Base-by-base conservation (phyloP, 2,797 vertebrate genomes). In the Pipistrellus kuhlii region DNA sequence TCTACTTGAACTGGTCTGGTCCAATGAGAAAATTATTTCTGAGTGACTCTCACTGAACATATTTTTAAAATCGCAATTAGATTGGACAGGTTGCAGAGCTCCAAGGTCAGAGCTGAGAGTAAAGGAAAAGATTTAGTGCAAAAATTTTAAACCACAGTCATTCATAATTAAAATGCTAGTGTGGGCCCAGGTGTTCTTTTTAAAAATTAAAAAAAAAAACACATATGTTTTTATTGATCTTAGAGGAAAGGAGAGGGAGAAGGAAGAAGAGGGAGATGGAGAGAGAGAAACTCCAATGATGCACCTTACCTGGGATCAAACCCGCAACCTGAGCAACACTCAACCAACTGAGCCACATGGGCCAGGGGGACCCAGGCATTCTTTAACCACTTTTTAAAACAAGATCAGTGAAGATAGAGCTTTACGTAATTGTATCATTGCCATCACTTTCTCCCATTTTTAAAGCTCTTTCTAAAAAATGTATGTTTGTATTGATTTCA, bases 21-120 rank as follows among this genome's bases (percentile, higher is more conserved):
- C 66, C 71, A 91, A 48, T 76, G 62, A 92, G 48, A 90, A 95
- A 94, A 85, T 83, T 90, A 85, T 27, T 91, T 95, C 92, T 88
- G 51, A 93, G 53, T 81, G 53, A 18, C 55, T 93, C 20, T 84
- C 38, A 95, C 46, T 68, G 69, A 95, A 88, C 48, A 75, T n/a
- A 91, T 62, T 68, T 77, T 75, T 18, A 30, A 95, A 89, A 91
- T 25, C n/a, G 1, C 48, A 93, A 46, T 90, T 94, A 86, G 62
- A 77, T 62, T 76, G 30, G 4, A 71, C 18, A 93, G 84, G 89
- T 86, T 11, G 51, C 55, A 90, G 92, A 68, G 23, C n/a, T 85
- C 44, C 57, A 90, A 94, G 85, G 44, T 92, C 55, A 96, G 35
- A 94, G 32, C 30, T 88, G 69, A 85, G 32, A 94, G 17, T 32